Evolutionary conservation across 1,140 invertebrate genomes (phyloP).

Genomic region (Armadillidium nasatum): DNA sequence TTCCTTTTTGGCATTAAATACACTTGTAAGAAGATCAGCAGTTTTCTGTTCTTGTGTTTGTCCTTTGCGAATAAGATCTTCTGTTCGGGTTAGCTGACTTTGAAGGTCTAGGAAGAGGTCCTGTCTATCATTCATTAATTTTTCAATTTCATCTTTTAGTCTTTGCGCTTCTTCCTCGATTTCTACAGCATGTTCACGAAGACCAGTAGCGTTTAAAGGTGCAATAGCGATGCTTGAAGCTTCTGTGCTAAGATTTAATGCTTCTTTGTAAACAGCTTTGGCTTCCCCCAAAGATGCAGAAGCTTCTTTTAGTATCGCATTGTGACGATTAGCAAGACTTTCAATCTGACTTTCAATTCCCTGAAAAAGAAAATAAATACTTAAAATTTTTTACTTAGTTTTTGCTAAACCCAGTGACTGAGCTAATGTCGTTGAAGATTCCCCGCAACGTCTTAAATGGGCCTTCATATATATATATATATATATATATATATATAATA

Average conservation of each 20-base stretch:
- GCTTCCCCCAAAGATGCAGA: conserved; percentile 67
- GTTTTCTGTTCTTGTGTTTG: conserved; percentile 48
- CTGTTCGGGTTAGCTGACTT: conserved; percentile 47
- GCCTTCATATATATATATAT: no score
- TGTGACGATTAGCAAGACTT: conserved; percentile 61
- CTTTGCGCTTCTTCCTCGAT: conserved; percentile 51
- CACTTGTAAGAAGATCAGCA: conserved; percentile 56
- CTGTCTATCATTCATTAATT: conserved; percentile 58
- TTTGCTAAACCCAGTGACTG: no score
- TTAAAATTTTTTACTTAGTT: background rate
- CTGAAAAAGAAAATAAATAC: conserved; percentile 19
- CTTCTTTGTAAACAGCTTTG: conserved; percentile 68
- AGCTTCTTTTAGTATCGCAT: conserved; percentile 63
- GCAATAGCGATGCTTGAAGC: conserved; percentile 70
- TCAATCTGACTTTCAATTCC: conserved; percentile 53
- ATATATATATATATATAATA: no score
- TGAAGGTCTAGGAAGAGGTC: conserved; percentile 49
- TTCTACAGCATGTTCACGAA: conserved; percentile 58
- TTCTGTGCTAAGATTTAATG: conserved; percentile 68
- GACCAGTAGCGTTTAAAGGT: conserved; percentile 62
- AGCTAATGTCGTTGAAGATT: no score
- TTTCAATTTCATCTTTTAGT: conserved; percentile 63
- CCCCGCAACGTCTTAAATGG: no score
- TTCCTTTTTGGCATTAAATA: conserved; percentile 62
- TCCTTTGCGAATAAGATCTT: conserved; percentile 46